These are phyloP conservation scores for Eolophus roseicapilla DNA, from an alignment of 2,113 vertebrate genomes.

Conservation along the genomic window DNA sequence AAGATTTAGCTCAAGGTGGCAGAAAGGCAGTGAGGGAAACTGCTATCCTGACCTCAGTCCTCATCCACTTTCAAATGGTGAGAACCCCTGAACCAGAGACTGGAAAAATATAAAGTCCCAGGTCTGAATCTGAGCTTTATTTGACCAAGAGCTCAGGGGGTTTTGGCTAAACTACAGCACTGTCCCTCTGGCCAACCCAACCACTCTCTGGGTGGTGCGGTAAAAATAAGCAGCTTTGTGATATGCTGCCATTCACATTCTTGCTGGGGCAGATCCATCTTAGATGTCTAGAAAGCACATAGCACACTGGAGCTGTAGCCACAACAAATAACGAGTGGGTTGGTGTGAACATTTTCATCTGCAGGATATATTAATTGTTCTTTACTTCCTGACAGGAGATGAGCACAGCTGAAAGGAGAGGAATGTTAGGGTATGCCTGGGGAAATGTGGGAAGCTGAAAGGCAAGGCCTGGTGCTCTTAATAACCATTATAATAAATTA, in stretches of 20 bases:
- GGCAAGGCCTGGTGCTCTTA: constrained; percentile 14
- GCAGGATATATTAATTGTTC: constrained; percentile 11
- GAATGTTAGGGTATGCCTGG: constrained; percentile 10
- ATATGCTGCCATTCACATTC: neutral
- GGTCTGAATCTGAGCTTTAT: neutral
- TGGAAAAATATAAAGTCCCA: neutral
- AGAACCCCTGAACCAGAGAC: neutral
- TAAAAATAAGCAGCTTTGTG: neutral
- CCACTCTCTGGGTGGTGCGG: neutral
- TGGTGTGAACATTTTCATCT: constrained; percentile 44
- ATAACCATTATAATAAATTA: constrained; percentile 44
- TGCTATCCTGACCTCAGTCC: neutral
- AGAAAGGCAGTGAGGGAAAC: neutral
- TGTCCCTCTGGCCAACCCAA: neutral
- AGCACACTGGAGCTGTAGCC: neutral
- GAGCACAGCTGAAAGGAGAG: neutral
- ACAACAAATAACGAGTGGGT: constrained; percentile 30
- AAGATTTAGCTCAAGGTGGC: neutral
- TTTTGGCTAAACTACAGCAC: neutral
- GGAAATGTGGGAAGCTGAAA: constrained; percentile 32
- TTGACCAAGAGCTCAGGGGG: neutral
- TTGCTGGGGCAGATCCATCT: neutral
- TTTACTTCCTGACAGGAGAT: constrained; percentile 36
- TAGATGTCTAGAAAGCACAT: constrained; percentile 4
- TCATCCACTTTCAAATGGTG: neutral